Evolutionary conservation across 2,888 invertebrate species (phyloP).

Genomic region (Ceramica pisi): DNA sequence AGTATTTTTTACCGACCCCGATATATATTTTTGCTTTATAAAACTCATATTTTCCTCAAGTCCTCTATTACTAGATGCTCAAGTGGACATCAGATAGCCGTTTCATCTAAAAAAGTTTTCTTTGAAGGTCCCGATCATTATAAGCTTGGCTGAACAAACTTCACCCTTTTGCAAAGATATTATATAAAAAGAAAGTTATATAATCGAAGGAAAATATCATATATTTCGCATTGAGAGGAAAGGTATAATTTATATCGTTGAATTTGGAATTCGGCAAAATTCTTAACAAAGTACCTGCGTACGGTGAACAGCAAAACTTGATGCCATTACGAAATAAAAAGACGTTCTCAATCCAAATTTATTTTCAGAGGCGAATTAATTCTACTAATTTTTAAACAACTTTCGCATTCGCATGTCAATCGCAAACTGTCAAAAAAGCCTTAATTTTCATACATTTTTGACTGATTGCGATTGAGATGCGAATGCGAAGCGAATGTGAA

Average conservation of each 20-base stretch:
- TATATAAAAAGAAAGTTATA: conserved; percentile 31
- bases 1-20: conserved; percentile 10
- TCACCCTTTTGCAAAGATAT: conserved; percentile 37
- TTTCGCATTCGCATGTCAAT: too few species aligned
- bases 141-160: conserved; percentile 56
- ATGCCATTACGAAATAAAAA: too few species aligned
- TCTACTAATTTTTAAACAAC: too few species aligned
- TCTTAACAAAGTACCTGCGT: not conserved
- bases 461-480: too few species aligned
- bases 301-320: not conserved
- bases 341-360: too few species aligned
- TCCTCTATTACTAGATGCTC: conserved; percentile 42
- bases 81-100: conserved; percentile 47
- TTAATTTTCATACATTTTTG: too few species aligned
- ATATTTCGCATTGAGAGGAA: conserved; percentile 15
- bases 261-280: conserved; percentile 28
- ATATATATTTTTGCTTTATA: conserved; percentile 24
- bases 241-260: conserved; percentile 2
- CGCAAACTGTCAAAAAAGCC: too few species aligned
- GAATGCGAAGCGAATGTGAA: too few species aligned
- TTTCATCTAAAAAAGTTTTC: conserved; percentile 50
- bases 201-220: conserved; percentile 43
- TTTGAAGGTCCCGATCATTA: conserved; percentile 53
- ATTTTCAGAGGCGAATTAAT: too few species aligned
- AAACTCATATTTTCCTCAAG: conserved; percentile 31